A percentile compares a stretch with the other conserved stretches of the same genome.
These are phyloP conservation scores for Ascaphus truei DNA, from an alignment of 2,113 vertebrate species.

Conservation along the genomic window DNA sequence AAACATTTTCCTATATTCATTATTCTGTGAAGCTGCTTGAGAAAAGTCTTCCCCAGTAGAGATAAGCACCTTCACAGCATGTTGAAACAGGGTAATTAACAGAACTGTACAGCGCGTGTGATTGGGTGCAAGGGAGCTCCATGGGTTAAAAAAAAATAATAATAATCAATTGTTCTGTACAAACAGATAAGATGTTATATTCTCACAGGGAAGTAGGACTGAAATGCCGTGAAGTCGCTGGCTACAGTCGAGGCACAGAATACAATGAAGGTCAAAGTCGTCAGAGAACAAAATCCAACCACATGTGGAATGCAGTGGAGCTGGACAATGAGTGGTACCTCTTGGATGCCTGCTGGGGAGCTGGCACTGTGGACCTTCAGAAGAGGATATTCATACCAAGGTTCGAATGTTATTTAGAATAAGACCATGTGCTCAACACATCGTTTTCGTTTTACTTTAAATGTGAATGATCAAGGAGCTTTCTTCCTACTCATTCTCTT, in stretches of 20 bases:
- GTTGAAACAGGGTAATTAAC: no score
- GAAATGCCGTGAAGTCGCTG: conserved; percentile 58
- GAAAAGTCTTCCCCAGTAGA: no score
- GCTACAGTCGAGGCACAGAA: conserved; percentile 64
- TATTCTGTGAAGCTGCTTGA: no score
- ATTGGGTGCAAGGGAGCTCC: neutral
- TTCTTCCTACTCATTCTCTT: no score
- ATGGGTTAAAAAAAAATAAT: neutral
- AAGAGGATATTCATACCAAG: conserved; percentile 64
- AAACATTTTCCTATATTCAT: no score
- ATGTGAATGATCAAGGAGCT: no score
- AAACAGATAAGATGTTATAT: neutral
- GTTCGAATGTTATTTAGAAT: conserved; percentile 49
- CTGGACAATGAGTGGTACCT: conserved; percentile 67
- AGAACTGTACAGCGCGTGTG: neutral
- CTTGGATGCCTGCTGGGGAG: conserved; percentile 74
- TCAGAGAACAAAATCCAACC: conserved; percentile 64
- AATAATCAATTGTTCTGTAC: neutral
- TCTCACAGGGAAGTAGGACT: conserved; percentile 54
- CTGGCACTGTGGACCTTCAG: conserved; percentile 65
- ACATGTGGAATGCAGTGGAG: conserved; percentile 69
- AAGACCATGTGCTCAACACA: no score
- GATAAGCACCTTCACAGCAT: no score
- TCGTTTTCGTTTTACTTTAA: no score
- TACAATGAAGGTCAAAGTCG: conserved; percentile 51